A percentile compares a stretch with the other conserved stretches of the same genome.
Conservation (phyloP, 2,888 invertebrate genomes). For the Buathra laborator region DNA sequence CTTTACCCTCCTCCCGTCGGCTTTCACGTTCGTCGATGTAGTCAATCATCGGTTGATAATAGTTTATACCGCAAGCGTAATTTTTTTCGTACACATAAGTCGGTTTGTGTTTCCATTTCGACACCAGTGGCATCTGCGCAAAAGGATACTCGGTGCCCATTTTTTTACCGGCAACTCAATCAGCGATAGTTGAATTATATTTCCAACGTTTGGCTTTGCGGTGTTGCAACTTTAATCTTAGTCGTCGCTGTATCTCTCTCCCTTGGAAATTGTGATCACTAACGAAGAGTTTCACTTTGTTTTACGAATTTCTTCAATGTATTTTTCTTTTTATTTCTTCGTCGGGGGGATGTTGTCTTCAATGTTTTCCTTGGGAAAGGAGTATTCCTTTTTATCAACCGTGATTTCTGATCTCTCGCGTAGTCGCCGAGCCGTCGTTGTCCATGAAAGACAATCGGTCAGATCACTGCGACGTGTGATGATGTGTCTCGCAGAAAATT, state of each 20-base stretch:
- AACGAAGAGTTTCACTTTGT: slow-evolving; percentile 1
- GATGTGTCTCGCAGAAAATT: slow-evolving; percentile 58
- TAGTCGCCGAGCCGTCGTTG: slow-evolving; percentile 43
- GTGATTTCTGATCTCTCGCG: slow-evolving; percentile 47
- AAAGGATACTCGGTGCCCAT: slow-evolving; percentile 80
- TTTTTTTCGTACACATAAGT: slow-evolving; percentile 92
- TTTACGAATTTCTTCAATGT: background rate
- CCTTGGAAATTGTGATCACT: background rate
- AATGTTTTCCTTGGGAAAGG: background rate
- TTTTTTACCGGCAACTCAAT: slow-evolving; percentile 48
- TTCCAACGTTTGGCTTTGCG: background rate
- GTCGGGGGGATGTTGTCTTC: background rate
- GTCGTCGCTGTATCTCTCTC: too few species aligned
- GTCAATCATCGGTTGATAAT: slow-evolving; percentile 95
- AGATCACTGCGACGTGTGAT: slow-evolving; percentile 37
- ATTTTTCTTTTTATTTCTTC: background rate
- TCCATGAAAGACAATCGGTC: slow-evolving; percentile 48
- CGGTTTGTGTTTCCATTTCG: slow-evolving; percentile 84
- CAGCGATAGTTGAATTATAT: background rate
- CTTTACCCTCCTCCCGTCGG: slow-evolving; percentile 69
- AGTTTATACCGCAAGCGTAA: slow-evolving; percentile 94
- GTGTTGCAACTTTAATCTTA: too few species aligned
- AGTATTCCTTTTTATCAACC: background rate
- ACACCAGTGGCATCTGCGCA: slow-evolving; percentile 80
- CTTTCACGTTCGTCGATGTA: slow-evolving; percentile 91